These are phyloP conservation scores for Tachina grossa DNA, from an alignment of 2,888 invertebrate genomes.

Conservation along the genomic window DNA sequence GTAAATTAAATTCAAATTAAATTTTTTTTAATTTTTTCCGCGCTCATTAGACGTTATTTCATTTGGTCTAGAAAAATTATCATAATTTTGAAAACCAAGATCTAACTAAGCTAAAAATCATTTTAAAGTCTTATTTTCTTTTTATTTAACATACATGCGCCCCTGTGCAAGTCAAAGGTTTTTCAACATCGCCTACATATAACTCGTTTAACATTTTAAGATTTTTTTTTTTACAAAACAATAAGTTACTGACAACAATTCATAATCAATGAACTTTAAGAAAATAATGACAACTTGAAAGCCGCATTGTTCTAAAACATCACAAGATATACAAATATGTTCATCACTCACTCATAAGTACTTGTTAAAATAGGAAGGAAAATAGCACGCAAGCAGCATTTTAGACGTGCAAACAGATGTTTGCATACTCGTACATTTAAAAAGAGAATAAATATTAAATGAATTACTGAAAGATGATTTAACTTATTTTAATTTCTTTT, in stretches of 20 bases:
- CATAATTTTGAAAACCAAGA: too few species aligned
- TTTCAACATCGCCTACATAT: background rate
- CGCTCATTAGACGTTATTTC: too few species aligned
- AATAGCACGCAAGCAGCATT: background rate
- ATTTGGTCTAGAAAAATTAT: too few species aligned
- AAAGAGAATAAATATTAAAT: background rate
- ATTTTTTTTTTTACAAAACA: conserved; percentile 29
- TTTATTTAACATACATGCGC: too few species aligned
- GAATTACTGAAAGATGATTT: background rate
- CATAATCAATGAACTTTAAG: conserved; percentile 60
- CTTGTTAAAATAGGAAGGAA: background rate
- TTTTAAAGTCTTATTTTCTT: too few species aligned
- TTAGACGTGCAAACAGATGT: background rate
- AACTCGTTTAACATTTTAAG: background rate
- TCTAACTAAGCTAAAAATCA: too few species aligned
- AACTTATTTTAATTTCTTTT: background rate
- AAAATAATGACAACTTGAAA: conserved; percentile 42
- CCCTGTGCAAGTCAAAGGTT: background rate
- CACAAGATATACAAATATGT: background rate
- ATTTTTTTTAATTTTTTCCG: too few species aligned
- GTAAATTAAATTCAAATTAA: too few species aligned
- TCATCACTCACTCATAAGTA: background rate
- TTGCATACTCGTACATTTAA: background rate
- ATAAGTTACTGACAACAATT: conserved; percentile 61
- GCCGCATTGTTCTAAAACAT: conserved; percentile 27